Conservation (phyloP, 2,797 vertebrate species). For the Chlorospingus semifuscus region DNA sequence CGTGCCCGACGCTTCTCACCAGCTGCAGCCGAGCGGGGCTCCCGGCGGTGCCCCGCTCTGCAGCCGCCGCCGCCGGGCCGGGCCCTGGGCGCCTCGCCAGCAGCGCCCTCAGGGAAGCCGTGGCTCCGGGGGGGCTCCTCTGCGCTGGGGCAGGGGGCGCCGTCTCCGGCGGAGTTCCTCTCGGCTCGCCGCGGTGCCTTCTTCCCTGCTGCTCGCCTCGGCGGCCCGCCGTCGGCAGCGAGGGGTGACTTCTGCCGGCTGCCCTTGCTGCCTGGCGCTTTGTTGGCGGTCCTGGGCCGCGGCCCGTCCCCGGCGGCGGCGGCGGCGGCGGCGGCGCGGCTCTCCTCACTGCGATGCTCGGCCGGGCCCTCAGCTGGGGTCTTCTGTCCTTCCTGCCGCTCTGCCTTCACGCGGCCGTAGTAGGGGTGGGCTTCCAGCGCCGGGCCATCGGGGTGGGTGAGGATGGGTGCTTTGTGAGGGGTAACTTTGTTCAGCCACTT, state of each 20-base stretch:
- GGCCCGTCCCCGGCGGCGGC: constrained; percentile 70
- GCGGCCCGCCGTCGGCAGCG: neutral
- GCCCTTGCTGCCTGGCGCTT: constrained; percentile 68
- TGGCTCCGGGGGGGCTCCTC: constrained; percentile 70
- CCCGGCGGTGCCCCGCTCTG: constrained; percentile 68
- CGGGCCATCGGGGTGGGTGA: constrained; percentile 76
- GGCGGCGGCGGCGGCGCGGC: neutral
- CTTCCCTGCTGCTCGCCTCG: constrained; percentile 70
- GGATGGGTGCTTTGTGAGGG: constrained; percentile 79
- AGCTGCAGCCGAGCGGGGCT: constrained; percentile 6
- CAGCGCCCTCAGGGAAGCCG: constrained; percentile 46
- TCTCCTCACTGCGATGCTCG: constrained; percentile 70
- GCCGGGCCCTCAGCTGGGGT: neutral
- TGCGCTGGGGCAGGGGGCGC: constrained; percentile 11
- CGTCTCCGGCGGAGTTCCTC: constrained; percentile 57
- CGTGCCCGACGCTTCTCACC: constrained; percentile 73
- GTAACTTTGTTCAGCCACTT: constrained; percentile 93
- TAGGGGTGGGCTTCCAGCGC: constrained; percentile 65
- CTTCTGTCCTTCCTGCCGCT: constrained; percentile 62
- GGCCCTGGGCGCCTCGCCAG: constrained; percentile 71
- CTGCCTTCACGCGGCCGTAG: constrained; percentile 54
- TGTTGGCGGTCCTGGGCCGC: constrained; percentile 69
- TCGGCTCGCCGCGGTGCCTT: constrained; percentile 74
- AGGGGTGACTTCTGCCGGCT: constrained; percentile 70
- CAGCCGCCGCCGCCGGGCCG: constrained; percentile 58